These are phyloP conservation scores for Muricea muricata DNA, from an alignment of 92 coral and sea anemone species.

Conservation along the genomic window DNA sequence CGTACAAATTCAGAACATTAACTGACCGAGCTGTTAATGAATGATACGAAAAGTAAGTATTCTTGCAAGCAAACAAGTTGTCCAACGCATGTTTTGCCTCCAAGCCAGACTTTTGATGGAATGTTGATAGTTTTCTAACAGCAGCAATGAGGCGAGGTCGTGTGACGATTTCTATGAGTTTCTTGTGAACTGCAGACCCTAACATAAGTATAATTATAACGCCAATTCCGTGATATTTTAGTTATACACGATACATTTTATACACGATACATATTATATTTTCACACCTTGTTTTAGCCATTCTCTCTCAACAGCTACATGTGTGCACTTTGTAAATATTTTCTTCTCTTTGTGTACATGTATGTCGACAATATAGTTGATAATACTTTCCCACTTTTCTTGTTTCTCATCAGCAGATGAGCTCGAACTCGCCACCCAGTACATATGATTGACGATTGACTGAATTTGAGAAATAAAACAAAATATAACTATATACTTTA, in stretches of 20 bases:
- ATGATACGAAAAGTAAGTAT: constrained; percentile 50
- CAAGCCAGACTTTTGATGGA: constrained; percentile 53
- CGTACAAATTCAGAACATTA: neutral
- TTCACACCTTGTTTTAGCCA: neutral
- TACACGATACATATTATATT: neutral
- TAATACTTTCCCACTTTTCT: constrained; percentile 11
- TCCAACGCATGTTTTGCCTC: constrained; percentile 48
- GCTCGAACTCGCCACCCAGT: constrained; percentile 50
- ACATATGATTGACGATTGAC: constrained; percentile 46
- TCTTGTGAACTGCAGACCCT: constrained; percentile 49
- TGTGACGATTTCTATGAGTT: constrained; percentile 42
- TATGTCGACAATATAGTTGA: neutral
- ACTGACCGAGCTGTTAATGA: constrained; percentile 49
- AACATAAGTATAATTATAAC: neutral
- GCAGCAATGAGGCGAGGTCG: constrained; percentile 48
- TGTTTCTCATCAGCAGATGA: neutral
- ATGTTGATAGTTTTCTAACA: constrained; percentile 34
- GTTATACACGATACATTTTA: neutral
- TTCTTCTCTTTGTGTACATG: neutral
- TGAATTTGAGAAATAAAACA: neutral
- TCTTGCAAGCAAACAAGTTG: constrained; percentile 44
- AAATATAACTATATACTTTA: neutral
- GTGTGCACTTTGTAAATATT: neutral
- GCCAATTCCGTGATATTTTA: too few species aligned
- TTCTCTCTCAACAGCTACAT: neutral